phyloP scores from a whole-genome alignment of 2,888 invertebrate genomes.

The Phyllotreta cruciferae region DNA sequence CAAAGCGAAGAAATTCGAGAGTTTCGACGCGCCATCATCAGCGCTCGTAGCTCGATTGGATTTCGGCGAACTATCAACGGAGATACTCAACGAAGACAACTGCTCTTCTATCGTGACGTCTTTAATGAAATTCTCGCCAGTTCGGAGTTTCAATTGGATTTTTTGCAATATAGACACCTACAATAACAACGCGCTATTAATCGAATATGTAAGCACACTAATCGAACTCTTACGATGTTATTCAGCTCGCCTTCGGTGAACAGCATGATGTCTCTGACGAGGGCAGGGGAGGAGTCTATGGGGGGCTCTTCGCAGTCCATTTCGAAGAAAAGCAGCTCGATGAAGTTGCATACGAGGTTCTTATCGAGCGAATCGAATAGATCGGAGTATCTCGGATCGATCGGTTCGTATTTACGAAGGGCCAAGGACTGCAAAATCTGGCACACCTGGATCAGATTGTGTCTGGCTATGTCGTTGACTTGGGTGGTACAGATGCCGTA shows the following conservation, averaged over 20 bases:
- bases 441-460: slow-evolving; percentile 89
- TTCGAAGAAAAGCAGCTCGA: slow-evolving; percentile 72
- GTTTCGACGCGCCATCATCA: slow-evolving; percentile 44
- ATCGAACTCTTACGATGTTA: slow-evolving; percentile 61
- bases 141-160: slow-evolving; percentile 50
- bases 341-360: slow-evolving; percentile 77
- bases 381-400: slow-evolving; percentile 75
- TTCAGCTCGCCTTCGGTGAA: slow-evolving; percentile 73
- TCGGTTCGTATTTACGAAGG: slow-evolving; percentile 75
- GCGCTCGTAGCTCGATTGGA: slow-evolving; percentile 41
- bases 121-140: slow-evolving; percentile 45
- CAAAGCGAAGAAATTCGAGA: slow-evolving; percentile 48
- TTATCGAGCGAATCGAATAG: slow-evolving; percentile 82
- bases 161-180: slow-evolving; percentile 63
- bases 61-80: slow-evolving; percentile 49
- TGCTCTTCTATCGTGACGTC: slow-evolving; percentile 48
- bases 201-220: too few relatives aligned
- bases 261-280: slow-evolving; percentile 70
- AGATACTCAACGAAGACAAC: slow-evolving; percentile 45
- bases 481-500: slow-evolving; percentile 93
- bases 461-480: slow-evolving; percentile 88
- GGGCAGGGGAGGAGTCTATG: slow-evolving; percentile 60
- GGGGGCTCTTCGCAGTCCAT: slow-evolving; percentile 61
- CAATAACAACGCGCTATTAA: slow-evolving; percentile 22
- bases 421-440: slow-evolving; percentile 93